Percentiles rank a stretch among this genome's conserved stretches.
Evolutionary conservation across 2,797 vertebrate species (phyloP).

Genomic region (Cuculus canorus): DNA sequence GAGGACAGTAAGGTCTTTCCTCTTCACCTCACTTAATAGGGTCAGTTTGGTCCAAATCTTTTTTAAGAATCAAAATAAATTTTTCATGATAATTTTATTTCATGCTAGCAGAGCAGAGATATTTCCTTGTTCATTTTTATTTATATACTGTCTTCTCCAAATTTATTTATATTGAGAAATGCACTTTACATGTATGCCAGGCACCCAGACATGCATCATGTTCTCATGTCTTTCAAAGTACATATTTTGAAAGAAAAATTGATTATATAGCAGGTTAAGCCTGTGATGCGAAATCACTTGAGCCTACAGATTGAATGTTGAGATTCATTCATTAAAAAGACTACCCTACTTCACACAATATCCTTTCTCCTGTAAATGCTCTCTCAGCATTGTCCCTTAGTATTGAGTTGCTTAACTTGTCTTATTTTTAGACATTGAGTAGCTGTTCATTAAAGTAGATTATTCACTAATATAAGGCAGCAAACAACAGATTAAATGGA

Average conservation of each 20-base stretch:
- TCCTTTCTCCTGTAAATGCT: neutral
- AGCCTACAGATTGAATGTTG: neutral
- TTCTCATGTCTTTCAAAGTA: neutral
- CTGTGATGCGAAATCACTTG: neutral
- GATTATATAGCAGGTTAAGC: neutral
- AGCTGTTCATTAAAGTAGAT: neutral
- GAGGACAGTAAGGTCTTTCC: neutral
- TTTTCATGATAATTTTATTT: neutral
- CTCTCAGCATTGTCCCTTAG: neutral
- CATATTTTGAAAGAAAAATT: neutral
- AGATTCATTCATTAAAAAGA: neutral
- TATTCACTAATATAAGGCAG: neutral
- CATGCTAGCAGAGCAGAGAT: neutral
- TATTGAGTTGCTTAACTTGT: neutral
- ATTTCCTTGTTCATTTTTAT: neutral
- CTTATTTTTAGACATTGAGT: neutral
- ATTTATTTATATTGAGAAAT: neutral
- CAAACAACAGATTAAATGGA: constrained; percentile 15
- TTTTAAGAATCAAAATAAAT: neutral
- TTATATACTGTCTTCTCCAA: neutral
- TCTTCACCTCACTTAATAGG: neutral
- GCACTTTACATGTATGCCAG: neutral
- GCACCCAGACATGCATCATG: neutral
- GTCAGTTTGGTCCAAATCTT: neutral
- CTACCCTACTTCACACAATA: neutral